A percentile compares a stretch with the other conserved stretches of the same genome.
Evolutionary conservation across 2,888 invertebrate species (phyloP).

Genomic region (Cerastis rubricosa): DNA sequence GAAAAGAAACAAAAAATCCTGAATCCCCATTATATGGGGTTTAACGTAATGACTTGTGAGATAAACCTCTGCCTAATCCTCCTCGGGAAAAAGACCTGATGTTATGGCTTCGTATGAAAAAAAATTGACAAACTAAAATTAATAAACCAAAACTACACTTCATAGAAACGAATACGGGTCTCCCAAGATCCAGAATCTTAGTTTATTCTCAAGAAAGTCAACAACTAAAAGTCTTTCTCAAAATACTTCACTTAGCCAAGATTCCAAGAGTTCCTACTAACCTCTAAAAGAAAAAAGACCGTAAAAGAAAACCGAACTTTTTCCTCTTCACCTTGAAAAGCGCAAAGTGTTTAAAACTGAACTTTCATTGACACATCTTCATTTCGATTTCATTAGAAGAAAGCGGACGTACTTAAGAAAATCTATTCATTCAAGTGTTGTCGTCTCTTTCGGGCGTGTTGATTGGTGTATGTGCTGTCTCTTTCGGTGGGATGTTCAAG

Average conservation of each 20-base stretch:
- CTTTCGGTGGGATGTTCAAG: conserved; percentile 77
- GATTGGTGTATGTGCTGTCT: conserved; percentile 69
- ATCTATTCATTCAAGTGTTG: conserved; percentile 82
- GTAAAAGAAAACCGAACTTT: conserved; percentile 41
- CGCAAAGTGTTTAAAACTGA: conserved; percentile 65
- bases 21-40: no score
- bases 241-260: conserved; percentile 27
- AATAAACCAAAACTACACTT: background rate
- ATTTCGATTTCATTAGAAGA: conserved; percentile 82
- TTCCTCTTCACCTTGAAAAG: conserved; percentile 68
- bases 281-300: conserved; percentile 40
- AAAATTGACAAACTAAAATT: background rate
- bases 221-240: conserved; percentile 19
- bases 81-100: background rate
- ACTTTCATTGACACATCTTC: conserved; percentile 76
- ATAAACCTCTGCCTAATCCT: background rate
- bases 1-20: background rate
- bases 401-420: conserved; percentile 80
- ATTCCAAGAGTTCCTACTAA: conserved; percentile 30
- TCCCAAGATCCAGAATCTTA: conserved; percentile 2
- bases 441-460: conserved; percentile 72
- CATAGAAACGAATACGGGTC: background rate
- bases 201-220: conserved; percentile 19
- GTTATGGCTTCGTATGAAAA: background rate
- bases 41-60: no score